A percentile compares a stretch with the other conserved stretches of the same genome.
Evolutionary conservation across 2,113 vertebrate species (phyloP).

Genomic region (Propithecus coquereli): DNA sequence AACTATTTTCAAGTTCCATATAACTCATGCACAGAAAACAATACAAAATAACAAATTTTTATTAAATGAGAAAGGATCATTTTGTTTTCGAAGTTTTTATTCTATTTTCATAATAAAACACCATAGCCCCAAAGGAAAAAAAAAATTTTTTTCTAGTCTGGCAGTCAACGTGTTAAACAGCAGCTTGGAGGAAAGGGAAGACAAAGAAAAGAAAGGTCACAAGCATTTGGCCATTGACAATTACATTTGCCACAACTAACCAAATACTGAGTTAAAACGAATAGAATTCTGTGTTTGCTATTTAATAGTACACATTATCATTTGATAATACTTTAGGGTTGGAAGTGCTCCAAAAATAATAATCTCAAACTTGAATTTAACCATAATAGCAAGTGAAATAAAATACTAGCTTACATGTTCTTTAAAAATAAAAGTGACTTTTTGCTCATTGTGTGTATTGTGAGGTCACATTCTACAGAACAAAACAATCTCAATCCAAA

Average conservation of each 20-base stretch:
- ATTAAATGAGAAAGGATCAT: too few species aligned
- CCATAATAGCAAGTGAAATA: not conserved
- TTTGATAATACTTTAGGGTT: not conserved
- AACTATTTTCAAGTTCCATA: too few species aligned
- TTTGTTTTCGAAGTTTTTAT: too few species aligned
- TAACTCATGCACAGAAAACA: too few species aligned
- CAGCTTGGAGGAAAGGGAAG: not conserved
- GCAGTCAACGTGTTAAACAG: not conserved
- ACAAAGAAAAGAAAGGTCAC: not conserved
- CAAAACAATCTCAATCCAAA: not conserved
- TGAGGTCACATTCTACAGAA: not conserved
- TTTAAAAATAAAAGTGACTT: not conserved
- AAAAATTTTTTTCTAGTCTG: too few species aligned
- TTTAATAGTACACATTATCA: not conserved
- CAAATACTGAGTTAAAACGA: not conserved
- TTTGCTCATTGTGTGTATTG: not conserved
- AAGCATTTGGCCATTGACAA: not conserved
- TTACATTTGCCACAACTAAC: not conserved
- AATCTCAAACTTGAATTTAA: slow-evolving; percentile 25
- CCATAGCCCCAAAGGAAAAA: too few species aligned
- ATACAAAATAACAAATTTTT: too few species aligned
- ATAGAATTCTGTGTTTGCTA: not conserved
- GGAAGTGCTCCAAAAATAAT: not conserved
- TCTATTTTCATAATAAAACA: too few species aligned
- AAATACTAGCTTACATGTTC: not conserved